phyloP scores from a whole-genome alignment of 2,888 invertebrate species.

The Arrhopalites spinosus region DNA sequence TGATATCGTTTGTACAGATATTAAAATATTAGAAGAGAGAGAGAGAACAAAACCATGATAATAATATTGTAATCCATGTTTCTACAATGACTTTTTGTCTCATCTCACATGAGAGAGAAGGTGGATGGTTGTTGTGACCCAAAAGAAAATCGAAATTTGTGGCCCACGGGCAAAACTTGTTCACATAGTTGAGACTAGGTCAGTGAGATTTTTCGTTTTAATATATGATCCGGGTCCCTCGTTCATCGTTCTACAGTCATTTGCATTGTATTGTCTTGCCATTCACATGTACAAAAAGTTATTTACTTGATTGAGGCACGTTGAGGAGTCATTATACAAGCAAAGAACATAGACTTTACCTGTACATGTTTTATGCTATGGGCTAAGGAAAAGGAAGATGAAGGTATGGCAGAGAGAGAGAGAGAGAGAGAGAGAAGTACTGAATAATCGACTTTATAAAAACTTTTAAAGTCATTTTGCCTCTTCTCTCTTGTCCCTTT shows the following conservation, averaged over 20 bases:
- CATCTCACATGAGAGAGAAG: constrained; percentile 20
- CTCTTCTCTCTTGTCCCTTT: neutral
- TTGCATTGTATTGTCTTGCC: neutral
- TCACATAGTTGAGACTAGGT: constrained; percentile 41
- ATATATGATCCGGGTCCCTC: constrained; percentile 38
- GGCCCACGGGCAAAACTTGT: constrained; percentile 38
- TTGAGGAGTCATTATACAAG: too few species aligned
- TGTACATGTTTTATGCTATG: too few species aligned
- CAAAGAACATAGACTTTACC: too few species aligned
- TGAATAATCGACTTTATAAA: too few species aligned
- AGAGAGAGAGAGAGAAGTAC: too few species aligned
- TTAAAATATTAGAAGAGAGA: too few species aligned
- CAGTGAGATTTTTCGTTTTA: constrained; percentile 40
- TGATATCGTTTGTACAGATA: neutral
- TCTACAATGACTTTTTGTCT: too few species aligned
- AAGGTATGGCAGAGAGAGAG: neutral
- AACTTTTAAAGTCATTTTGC: neutral
- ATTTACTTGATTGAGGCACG: neutral
- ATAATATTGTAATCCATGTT: too few species aligned
- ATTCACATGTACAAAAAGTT: neutral
- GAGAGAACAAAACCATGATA: too few species aligned
- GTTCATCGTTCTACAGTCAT: neutral
- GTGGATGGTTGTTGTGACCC: constrained; percentile 35
- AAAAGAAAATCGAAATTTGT: constrained; percentile 44
- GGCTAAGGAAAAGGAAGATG: too few species aligned